Conservation (phyloP, 1,140 invertebrate genomes). For the Bombyx mandarina region DNA sequence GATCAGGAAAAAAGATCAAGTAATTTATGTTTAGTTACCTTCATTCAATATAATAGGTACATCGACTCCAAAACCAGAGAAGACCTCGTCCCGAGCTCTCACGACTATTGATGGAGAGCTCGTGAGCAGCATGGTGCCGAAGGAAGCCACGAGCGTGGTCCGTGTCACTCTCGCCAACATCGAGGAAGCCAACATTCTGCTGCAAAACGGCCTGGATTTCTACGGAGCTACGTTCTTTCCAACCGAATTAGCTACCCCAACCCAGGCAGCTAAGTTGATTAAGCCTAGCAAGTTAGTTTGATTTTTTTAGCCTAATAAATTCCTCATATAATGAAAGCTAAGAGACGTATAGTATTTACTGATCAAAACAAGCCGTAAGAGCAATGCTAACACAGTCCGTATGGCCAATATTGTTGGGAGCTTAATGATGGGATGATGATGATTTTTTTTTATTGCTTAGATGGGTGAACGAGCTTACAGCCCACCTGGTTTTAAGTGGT, state of each 20-base stretch:
- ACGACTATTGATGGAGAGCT: slow-evolving; percentile 68
- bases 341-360: too few relatives aligned
- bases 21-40: background rate
- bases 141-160: slow-evolving; percentile 74
- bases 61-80: slow-evolving; percentile 55
- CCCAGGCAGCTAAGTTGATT: slow-evolving; percentile 71
- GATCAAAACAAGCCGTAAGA: too few relatives aligned
- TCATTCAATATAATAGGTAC: slow-evolving; percentile 25
- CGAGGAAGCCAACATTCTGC: slow-evolving; percentile 83
- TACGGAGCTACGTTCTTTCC: slow-evolving; percentile 89
- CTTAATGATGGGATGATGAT: too few relatives aligned
- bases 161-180: slow-evolving; percentile 84
- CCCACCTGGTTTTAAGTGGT: too few relatives aligned
- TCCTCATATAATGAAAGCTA: too few relatives aligned
- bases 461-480: too few relatives aligned
- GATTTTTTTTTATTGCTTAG: too few relatives aligned
- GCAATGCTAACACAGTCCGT: too few relatives aligned
- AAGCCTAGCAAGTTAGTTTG: slow-evolving; percentile 60
- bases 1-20: too few relatives aligned
- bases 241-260: slow-evolving; percentile 79
- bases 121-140: slow-evolving; percentile 66
- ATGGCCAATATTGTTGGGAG: too few relatives aligned
- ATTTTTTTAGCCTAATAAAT: too few relatives aligned
- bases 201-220: slow-evolving; percentile 87
- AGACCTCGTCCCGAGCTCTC: slow-evolving; percentile 50